These are phyloP conservation scores for Chydorus sphaericus DNA, from an alignment of 2,888 invertebrate species.

Conservation along the genomic window DNA sequence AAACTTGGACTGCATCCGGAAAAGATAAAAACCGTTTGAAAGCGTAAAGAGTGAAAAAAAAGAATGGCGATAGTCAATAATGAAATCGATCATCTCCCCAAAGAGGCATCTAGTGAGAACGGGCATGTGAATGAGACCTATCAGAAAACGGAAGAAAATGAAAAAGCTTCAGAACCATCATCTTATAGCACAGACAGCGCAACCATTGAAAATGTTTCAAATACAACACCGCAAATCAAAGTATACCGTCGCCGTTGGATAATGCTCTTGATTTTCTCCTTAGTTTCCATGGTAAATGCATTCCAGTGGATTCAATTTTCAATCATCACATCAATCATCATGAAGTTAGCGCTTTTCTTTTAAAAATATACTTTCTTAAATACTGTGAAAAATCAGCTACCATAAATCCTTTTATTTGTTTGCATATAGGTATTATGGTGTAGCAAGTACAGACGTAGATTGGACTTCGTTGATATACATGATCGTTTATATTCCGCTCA, in stretches of 20 bases:
- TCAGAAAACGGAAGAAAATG: too few relatives aligned
- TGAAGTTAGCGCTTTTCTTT: constrained; percentile 33
- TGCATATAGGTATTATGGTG: constrained; percentile 40
- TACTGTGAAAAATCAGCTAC: neutral
- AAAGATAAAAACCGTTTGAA: too few relatives aligned
- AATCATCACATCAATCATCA: constrained; percentile 74
- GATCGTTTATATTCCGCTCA: constrained; percentile 90
- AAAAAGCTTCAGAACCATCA: too few relatives aligned
- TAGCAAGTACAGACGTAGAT: constrained; percentile 59
- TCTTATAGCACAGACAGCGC: too few relatives aligned
- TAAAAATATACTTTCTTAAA: too few relatives aligned
- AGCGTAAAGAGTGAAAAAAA: too few relatives aligned
- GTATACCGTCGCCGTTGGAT: constrained; percentile 68
- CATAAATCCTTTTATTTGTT: neutral
- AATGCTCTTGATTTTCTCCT: constrained; percentile 67
- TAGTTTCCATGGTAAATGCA: constrained; percentile 79
- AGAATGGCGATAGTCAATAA: too few relatives aligned
- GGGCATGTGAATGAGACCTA: too few relatives aligned
- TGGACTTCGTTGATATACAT: constrained; percentile 98
- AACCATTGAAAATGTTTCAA: too few relatives aligned
- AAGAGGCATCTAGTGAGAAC: too few relatives aligned
- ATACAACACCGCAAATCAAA: constrained; percentile 36
- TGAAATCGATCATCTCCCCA: too few relatives aligned
- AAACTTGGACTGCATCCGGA: too few relatives aligned
- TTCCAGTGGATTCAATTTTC: constrained; percentile 97